Percentiles rank a stretch among this genome's conserved stretches.
phyloP scores from a whole-genome alignment of 2,797 vertebrate species.

The Loris lydekkerianus region DNA sequence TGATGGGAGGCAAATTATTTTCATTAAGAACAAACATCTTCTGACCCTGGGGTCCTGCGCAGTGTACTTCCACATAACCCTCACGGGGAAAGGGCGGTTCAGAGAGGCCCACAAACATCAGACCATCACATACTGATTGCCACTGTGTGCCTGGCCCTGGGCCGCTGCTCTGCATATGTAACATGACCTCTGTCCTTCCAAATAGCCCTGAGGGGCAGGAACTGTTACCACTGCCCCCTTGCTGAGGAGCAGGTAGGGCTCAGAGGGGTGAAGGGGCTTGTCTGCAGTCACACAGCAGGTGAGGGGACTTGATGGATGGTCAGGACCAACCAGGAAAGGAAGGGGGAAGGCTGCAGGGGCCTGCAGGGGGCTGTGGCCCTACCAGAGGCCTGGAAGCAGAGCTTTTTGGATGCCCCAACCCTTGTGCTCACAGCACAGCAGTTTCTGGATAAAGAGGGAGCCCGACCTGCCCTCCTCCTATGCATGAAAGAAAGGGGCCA shows the following conservation, averaged over 20 bases:
- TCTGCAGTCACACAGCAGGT: neutral
- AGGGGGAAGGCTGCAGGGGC: neutral
- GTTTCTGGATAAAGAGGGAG: neutral
- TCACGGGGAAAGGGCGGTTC: neutral
- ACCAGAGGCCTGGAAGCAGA: too few relatives aligned
- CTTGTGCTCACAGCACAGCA: neutral
- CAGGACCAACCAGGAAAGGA: accelerated
- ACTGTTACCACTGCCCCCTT: neutral
- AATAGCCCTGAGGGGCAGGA: neutral
- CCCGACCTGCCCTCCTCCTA: too few relatives aligned
- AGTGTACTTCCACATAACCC: neutral
- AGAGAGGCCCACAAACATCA: neutral
- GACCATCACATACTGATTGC: too few relatives aligned
- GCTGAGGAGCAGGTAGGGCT: neutral
- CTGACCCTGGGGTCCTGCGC: neutral
- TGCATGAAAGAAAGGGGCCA: neutral
- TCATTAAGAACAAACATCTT: neutral
- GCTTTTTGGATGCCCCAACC: neutral
- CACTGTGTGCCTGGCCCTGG: neutral
- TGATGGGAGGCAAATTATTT: neutral
- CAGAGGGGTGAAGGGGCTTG: neutral
- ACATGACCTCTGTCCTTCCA: neutral
- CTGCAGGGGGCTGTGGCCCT: neutral
- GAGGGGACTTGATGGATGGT: neutral
- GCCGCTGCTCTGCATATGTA: neutral